Percentiles rank a stretch among this genome's conserved stretches.
Evolutionary conservation across 2,113 vertebrate species (phyloP).

Genomic region (Nothocercus nigrocapillus): DNA sequence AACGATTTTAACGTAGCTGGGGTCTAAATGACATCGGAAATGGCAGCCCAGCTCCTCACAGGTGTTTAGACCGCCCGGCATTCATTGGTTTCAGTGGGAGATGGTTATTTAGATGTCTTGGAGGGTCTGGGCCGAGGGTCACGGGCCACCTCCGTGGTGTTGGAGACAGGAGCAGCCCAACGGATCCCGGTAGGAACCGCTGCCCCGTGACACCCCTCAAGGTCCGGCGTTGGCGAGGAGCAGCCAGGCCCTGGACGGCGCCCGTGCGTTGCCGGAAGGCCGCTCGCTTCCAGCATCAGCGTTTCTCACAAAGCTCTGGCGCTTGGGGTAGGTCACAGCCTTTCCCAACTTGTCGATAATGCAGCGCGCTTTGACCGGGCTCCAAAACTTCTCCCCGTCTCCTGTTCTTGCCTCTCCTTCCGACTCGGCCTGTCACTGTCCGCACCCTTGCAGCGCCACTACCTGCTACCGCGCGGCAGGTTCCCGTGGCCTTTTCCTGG

Average conservation of each 20-base stretch:
- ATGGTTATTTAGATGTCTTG: neutral
- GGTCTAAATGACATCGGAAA: neutral
- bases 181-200: neutral
- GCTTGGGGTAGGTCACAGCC: neutral
- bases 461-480: neutral
- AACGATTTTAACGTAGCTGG: neutral
- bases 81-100: neutral
- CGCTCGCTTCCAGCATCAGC: neutral
- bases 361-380: neutral
- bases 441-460: neutral
- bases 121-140: neutral
- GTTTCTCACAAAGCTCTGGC: neutral
- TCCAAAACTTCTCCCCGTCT: neutral
- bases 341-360: neutral
- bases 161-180: neutral
- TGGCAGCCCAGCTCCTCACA: neutral
- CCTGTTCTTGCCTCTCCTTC: neutral
- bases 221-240: neutral
- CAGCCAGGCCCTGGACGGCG: neutral
- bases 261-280: neutral
- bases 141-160: neutral
- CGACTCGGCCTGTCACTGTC: neutral
- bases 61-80: neutral
- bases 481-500: neutral
- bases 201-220: neutral